A percentile compares a stretch with the other conserved stretches of the same genome.
Conservation (phyloP, 2,113 vertebrate species). For the Salvelinus sp. region DNA sequence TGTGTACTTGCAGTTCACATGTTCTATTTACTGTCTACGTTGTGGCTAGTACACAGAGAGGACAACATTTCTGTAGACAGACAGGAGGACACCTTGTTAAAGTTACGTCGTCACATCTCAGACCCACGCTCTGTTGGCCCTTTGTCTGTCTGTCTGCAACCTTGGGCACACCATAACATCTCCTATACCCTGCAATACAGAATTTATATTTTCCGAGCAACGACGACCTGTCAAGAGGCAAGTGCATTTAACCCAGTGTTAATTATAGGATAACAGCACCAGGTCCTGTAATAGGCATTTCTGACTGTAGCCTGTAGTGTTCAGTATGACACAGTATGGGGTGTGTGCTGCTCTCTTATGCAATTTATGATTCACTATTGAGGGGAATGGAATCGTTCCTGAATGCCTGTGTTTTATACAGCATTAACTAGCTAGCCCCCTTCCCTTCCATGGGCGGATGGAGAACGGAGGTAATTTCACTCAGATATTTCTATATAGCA, state of each 20-base stretch:
- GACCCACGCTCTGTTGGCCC: too few relatives aligned
- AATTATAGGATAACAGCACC: not conserved
- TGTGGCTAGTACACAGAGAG: too few relatives aligned
- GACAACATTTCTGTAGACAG: not conserved
- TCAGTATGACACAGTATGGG: not conserved
- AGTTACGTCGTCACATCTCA: too few relatives aligned
- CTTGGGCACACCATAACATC: slow-evolving; percentile 5
- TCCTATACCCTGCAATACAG: not conserved
- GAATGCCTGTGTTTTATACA: slow-evolving; percentile 11
- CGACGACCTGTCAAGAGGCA: too few relatives aligned
- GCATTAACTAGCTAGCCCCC: slow-evolving; percentile 50
- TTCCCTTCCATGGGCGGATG: slow-evolving; percentile 55
- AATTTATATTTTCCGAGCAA: too few relatives aligned
- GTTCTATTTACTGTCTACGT: too few relatives aligned
- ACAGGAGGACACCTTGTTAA: not conserved
- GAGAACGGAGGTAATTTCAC: slow-evolving; percentile 57
- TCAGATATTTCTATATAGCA: slow-evolving; percentile 39
- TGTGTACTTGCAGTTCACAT: too few relatives aligned
- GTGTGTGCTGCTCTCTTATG: slow-evolving; percentile 35
- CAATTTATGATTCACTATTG: slow-evolving; percentile 45
- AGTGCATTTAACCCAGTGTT: not conserved
- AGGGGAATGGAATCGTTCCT: slow-evolving; percentile 15
- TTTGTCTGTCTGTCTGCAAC: not conserved
- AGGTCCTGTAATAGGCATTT: not conserved
- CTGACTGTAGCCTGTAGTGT: too few relatives aligned